Base-by-base conservation (phyloP, 2,113 vertebrate species). In the Thunnus thynnus region DNA sequence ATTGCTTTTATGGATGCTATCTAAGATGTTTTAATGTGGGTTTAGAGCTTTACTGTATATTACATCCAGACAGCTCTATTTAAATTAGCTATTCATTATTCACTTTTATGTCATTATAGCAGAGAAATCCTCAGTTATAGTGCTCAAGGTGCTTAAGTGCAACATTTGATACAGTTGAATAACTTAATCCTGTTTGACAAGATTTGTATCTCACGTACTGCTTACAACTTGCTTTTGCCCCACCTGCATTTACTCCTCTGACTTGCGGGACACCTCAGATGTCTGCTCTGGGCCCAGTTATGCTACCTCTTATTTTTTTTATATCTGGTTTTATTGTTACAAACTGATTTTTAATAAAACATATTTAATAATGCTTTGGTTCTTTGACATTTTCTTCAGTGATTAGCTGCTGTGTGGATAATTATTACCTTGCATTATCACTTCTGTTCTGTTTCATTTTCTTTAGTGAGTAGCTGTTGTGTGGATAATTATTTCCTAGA, bases 311-410 rank as follows among this genome's bases (percentile, higher is more conserved):
- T 55, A 12, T n/a, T 27, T 32, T 3, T 36, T 36, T 36, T 7
- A 36, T 36, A 36, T 1, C 3, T 36, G 32, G 32, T 36, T 36
- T 36, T 36, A 36, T 36, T 36, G 1, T 36, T 6, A 36, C 32
- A 36, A 36, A 36, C 22, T 22, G 22, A 22, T 22, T 22, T 22
- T 22, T 22, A 36, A 36, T 36, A 6, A 36, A 7, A 36, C 13
- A 17, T 20, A 36, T 65, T 48, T 30, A 71, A 61, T 72, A 13
- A 13, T 18, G 9, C 10, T 64, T 70, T 47, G 13, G 3, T 22
- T 54, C 46, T 48, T 20, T 79, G 70, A 72, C 66, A 71, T 86
- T 83, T 76, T 48, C 54, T 16, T 44, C 22, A 44, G 11, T 64
- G 54, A 82, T 82, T 52, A 79, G 48, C 22, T 18, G 44, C 47